Percentiles rank a stretch among this genome's conserved stretches.
Conservation (phyloP, 2,113 vertebrate species). For the Centropristis striata region DNA sequence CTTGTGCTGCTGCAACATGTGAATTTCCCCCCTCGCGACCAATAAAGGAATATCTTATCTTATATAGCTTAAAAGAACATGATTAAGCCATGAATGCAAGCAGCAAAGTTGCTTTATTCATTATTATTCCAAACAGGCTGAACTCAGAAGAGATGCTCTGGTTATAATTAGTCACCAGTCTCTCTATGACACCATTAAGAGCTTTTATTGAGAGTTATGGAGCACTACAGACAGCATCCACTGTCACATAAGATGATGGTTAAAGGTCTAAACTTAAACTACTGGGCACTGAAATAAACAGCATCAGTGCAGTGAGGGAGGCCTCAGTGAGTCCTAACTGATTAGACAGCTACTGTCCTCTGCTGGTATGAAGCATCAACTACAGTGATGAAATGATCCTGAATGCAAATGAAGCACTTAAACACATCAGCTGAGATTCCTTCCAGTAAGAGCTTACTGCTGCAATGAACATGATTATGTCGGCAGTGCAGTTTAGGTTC, state of each 20-base stretch:
- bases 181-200: neutral
- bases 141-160: neutral
- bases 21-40: too few relatives aligned
- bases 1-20: too few relatives aligned
- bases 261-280: neutral
- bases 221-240: neutral
- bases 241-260: neutral
- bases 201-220: neutral
- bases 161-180: neutral
- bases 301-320: neutral
- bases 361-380: constrained; percentile 58
- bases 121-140: neutral
- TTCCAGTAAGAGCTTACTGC: constrained; percentile 29
- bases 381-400: constrained; percentile 42
- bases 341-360: constrained; percentile 64
- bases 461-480: constrained; percentile 31
- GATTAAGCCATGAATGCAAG: neutral
- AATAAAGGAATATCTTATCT: too few relatives aligned
- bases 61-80: neutral
- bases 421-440: constrained; percentile 38
- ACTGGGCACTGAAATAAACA: neutral
- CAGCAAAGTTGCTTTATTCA: neutral
- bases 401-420: constrained; percentile 51
- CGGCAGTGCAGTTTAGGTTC: constrained; percentile 23
- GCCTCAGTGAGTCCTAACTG: neutral